Conservation (phyloP, 2,888 invertebrate species). For the Cremastinae sp. region DNA sequence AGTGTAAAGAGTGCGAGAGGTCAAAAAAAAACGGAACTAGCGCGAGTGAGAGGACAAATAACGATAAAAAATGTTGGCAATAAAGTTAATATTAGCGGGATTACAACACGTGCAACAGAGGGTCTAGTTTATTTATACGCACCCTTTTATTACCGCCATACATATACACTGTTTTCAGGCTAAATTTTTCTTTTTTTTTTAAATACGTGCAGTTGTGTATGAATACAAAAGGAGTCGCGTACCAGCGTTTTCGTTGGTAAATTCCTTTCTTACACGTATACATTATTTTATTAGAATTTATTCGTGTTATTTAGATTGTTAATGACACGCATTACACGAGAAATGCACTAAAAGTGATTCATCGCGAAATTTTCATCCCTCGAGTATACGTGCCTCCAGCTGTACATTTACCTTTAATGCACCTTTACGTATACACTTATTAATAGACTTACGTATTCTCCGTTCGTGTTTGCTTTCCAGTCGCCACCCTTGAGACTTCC, state of each 20-base stretch:
- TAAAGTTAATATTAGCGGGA: conserved; percentile 66
- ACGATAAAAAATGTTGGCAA: conserved; percentile 54
- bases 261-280: not conserved
- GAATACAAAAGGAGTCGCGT: not conserved
- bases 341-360: conserved; percentile 30
- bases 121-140: conserved; percentile 54
- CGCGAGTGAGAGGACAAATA: not conserved
- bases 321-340: conserved; percentile 29
- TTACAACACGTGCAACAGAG: conserved; percentile 11
- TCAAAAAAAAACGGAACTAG: no score
- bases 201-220: not conserved
- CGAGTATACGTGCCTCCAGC: not conserved
- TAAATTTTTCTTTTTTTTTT: not conserved
- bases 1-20: not conserved
- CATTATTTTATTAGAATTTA: conserved; percentile 25
- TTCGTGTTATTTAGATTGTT: conserved; percentile 34
- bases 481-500: no score
- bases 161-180: not conserved
- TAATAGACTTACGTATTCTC: not conserved
- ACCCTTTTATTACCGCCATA: conserved; percentile 38
- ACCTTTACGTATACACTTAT: conserved; percentile 7
- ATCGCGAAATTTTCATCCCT: conserved; percentile 24
- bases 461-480: no score
- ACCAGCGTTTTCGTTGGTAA: not conserved
- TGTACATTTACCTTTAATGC: not conserved